Conservation (phyloP, 2,888 invertebrate genomes). For the Drosophila glabriapex region DNA sequence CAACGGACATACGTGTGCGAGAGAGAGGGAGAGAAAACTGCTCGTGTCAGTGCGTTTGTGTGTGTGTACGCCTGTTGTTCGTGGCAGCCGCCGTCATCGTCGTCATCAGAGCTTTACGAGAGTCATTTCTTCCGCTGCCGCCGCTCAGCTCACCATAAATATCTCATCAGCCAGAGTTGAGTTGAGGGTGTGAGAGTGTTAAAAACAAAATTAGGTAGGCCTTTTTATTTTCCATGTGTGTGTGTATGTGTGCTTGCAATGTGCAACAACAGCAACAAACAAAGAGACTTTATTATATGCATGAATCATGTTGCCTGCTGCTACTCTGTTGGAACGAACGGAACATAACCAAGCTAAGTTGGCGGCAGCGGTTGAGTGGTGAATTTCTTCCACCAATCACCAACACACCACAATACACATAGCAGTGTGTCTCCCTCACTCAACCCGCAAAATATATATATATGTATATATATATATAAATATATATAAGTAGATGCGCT, state of each 20-base stretch:
- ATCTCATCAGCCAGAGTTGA: constrained; percentile 10
- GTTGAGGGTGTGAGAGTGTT: constrained; percentile 53
- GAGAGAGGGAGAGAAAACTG: constrained; percentile 26
- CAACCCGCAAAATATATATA: neutral
- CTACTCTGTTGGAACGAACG: constrained; percentile 45
- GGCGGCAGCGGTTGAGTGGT: constrained; percentile 49
- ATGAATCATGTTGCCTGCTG: constrained; percentile 61
- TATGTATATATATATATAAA: neutral
- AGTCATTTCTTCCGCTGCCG: constrained; percentile 29
- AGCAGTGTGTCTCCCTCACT: constrained; percentile 15
- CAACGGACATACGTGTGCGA: constrained; percentile 9
- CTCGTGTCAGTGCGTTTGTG: constrained; percentile 22
- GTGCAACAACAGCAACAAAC: constrained; percentile 63
- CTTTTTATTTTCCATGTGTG: constrained; percentile 24
- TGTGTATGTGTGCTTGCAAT: constrained; percentile 41
- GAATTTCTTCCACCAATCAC: constrained; percentile 57
- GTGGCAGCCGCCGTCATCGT: constrained; percentile 8
- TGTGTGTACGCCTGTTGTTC: constrained; percentile 27
- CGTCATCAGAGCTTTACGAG: constrained; percentile 18
- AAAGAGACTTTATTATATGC: constrained; percentile 71
- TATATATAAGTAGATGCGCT: neutral
- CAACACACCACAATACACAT: constrained; percentile 44
- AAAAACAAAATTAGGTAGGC: constrained; percentile 57
- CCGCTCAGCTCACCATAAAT: constrained; percentile 17
- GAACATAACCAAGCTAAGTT: constrained; percentile 59